These are phyloP conservation scores for Paramuricea clavata DNA, from an alignment of 92 coral and sea anemone species.

Conservation along the genomic window DNA sequence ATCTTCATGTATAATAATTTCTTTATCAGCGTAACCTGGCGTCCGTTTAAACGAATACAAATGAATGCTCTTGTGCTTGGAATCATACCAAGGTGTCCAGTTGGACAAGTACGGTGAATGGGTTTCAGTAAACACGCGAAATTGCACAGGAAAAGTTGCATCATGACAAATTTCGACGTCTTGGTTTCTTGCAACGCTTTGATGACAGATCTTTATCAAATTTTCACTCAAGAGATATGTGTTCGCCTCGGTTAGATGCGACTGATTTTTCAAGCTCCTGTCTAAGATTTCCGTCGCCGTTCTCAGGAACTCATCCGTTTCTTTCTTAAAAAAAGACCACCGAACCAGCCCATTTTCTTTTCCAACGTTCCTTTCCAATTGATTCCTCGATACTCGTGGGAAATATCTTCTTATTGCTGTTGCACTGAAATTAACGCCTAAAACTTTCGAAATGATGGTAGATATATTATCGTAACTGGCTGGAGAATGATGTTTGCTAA, in stretches of 20 bases:
- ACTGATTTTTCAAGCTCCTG: background rate
- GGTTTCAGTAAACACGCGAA: background rate
- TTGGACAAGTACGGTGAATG: background rate
- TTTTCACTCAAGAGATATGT: background rate
- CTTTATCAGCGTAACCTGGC: slow-evolving; percentile 36
- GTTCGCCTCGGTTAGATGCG: background rate
- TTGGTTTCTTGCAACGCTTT: background rate
- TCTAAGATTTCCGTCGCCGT: background rate
- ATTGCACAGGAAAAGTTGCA: background rate
- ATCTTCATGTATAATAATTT: background rate
- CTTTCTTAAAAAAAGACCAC: slow-evolving; percentile 28
- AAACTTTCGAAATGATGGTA: background rate
- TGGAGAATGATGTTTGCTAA: slow-evolving; percentile 24
- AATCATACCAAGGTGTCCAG: slow-evolving; percentile 30
- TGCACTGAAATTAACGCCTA: slow-evolving; percentile 18
- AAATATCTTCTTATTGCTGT: slow-evolving; percentile 14
- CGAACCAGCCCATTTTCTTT: slow-evolving; percentile 47
- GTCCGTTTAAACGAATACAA: background rate
- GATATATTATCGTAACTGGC: background rate
- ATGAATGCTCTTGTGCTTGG: background rate
- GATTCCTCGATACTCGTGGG: slow-evolving; percentile 16
- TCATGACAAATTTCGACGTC: background rate
- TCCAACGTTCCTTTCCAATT: slow-evolving; percentile 32
- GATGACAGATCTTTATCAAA: background rate
- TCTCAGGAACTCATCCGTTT: slow-evolving; percentile 4